Conservation (phyloP, 30 jellyfish, hydroid and myxozoan species). For the Aurelia aurita region DNA sequence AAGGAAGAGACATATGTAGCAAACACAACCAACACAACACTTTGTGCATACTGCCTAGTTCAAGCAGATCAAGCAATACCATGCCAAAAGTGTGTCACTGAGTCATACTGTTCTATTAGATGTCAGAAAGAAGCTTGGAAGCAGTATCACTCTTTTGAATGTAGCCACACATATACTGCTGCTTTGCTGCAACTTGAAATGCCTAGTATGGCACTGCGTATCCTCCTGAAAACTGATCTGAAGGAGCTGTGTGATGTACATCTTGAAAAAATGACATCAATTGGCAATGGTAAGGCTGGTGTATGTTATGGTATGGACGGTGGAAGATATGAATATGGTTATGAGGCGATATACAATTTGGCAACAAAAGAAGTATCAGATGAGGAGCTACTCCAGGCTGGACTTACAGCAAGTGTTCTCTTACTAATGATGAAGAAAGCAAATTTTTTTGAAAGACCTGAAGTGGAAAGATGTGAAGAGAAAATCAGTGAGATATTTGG, state of each 20-base stretch:
- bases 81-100: conserved; percentile 67
- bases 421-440: conserved; percentile 26
- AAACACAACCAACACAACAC: conserved; percentile 66
- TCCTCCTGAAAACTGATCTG: conserved; percentile 45
- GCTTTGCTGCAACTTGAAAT: conserved; percentile 77
- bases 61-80: conserved; percentile 44
- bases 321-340: conserved; percentile 26
- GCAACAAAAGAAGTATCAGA: conserved; percentile 13
- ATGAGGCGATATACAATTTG: conserved; percentile 62
- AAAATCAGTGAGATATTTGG: neutral
- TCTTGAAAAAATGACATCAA: neutral
- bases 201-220: conserved; percentile 73
- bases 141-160: conserved; percentile 74
- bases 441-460: conserved; percentile 20
- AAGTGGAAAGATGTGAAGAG: neutral
- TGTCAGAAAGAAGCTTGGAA: conserved; percentile 76
- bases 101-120: conserved; percentile 61
- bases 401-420: conserved; percentile 54
- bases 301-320: conserved; percentile 36
- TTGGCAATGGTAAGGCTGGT: neutral
- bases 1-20: conserved; percentile 88
- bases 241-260: neutral
- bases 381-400: conserved; percentile 70
- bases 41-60: conserved; percentile 76
- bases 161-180: conserved; percentile 25